Evolutionary conservation across 2,888 invertebrate genomes (phyloP), one percentile per base, ranked within the genome.

Genomic region (Pyrgus malvae): DNA sequence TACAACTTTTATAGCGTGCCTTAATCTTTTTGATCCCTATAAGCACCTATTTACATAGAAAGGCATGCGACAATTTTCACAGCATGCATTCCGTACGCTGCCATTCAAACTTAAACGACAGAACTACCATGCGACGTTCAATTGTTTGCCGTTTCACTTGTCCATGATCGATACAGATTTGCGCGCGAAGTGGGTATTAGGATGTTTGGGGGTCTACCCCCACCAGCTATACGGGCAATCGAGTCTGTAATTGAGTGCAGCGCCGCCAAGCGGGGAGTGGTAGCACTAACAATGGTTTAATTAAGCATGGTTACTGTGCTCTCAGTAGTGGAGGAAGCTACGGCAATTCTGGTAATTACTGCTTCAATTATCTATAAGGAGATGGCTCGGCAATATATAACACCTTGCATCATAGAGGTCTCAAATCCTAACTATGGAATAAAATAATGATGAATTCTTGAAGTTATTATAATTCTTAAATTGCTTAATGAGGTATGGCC

Each of bases 261-360:
- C 27, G 17, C 27, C 9, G 16, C 44, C 6, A 11, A n/a, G 33
- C 35, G 42, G 48, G 25, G 41, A 40, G 42, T n/a, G 14, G 37
- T 25, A 27, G 61, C 33, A 67, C 69, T 59, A 59, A 74, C 76
- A 78, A 72, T 76, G 68, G 69, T 66, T 76, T 72, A 76, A 78
- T 78, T 76, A 78, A 78, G 73, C 68, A 64, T 62, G 71, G 68
- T 72, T 71, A 67, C 55, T 56, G 58, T 72, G 73, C 66, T 67
- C 70, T 61, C 71, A 65, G 68, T 69, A 72, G 66, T 60, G 9
- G 35, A 16, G 16, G 9, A 8, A 16, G 69, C 67, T 62, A 61
- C 58, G 60, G 73, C 73, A 67, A 75, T 74, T 77, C n/a, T 70
- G 69, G 70, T 74, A 74, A 78, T 78, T 76, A 72, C 65, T 45